A percentile compares a stretch with the other conserved stretches of the same genome.
Conservation (phyloP, 2,113 vertebrate species). For the Cheilinus undulatus region DNA sequence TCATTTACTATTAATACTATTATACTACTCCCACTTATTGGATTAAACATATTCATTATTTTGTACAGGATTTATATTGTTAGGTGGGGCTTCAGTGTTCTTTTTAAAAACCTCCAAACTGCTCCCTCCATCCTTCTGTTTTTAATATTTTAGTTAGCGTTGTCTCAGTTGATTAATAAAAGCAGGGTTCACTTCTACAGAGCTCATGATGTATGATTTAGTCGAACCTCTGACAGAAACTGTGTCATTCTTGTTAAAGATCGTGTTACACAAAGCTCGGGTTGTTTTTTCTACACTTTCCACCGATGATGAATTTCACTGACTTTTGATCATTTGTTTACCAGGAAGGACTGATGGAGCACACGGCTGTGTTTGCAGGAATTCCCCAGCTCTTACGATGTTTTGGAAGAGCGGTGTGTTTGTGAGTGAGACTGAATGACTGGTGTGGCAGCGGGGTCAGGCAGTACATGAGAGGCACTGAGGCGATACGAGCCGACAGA, state of each 20-base stretch:
- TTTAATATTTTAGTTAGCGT: too few species aligned
- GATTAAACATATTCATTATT: too few species aligned
- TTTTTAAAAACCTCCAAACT: neutral
- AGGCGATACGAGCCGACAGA: conserved; percentile 3
- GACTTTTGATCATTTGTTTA: neutral
- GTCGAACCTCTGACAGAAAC: neutral
- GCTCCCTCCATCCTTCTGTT: neutral
- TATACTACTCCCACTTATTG: too few species aligned
- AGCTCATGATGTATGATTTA: neutral
- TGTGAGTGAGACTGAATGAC: neutral
- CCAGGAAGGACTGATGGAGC: neutral
- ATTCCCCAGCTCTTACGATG: neutral
- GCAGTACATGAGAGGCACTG: conserved; percentile 10
- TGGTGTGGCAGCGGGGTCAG: neutral
- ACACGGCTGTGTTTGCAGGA: neutral
- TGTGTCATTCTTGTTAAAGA: neutral
- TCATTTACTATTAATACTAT: too few species aligned
- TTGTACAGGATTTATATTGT: too few species aligned
- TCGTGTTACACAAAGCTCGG: neutral
- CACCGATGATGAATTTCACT: neutral
- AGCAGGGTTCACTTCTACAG: neutral
- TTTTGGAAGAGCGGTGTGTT: neutral
- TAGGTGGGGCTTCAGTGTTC: neutral
- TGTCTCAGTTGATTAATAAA: too few species aligned
- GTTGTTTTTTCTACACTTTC: neutral